Base-by-base conservation (phyloP, 2,888 invertebrate species). In the Hypsopygia costalis region DNA sequence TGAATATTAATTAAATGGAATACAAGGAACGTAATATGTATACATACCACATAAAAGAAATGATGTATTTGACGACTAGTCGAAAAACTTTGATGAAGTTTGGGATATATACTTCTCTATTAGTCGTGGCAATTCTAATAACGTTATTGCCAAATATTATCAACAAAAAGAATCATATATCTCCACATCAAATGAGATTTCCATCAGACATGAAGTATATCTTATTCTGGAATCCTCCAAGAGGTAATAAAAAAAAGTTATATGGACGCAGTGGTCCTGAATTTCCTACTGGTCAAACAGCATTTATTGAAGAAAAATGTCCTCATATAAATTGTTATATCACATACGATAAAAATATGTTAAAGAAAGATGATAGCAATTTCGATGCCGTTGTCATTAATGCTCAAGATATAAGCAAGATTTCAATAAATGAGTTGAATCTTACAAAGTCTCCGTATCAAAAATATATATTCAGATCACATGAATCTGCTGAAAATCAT, bases 191-290 rank as follows among this genome's bases (percentile, higher is more conserved):
- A 3, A 1, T 36, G 1, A 70, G 72, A 48, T 77, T 62, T 33
- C 45, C 61, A 6, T 71, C 76, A n/a, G 85, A 85, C 47, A 47
- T 87, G 21, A 87, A 82, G 43, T 80, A 87, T 36, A 73, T 89
- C 27, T 51, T 86, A 0, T 69, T 86, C 41, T 88, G 83, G 81
- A 75, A 62, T 9, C 0, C 55, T 58, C 8, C 41, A 44, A 0
- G 58, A 47, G 11, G 46, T 37, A 4, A 58, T 39, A 34, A 49
- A 50, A 48, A 34, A 41, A 22, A 34, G n/a, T 57, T 44, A 34
- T 50, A 34, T 22, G 44, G 43, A 1, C 48, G 55, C 1, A 53
- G 48, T 37, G 44, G 52, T 0, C 34, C 44, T 3, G 55, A 66
- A 30, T 63, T 70, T 37, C 30, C 49, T 1, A 42, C 56, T 7